phyloP scores from a whole-genome alignment of 2,888 invertebrate species.

The Drosophila paranaensis region DNA sequence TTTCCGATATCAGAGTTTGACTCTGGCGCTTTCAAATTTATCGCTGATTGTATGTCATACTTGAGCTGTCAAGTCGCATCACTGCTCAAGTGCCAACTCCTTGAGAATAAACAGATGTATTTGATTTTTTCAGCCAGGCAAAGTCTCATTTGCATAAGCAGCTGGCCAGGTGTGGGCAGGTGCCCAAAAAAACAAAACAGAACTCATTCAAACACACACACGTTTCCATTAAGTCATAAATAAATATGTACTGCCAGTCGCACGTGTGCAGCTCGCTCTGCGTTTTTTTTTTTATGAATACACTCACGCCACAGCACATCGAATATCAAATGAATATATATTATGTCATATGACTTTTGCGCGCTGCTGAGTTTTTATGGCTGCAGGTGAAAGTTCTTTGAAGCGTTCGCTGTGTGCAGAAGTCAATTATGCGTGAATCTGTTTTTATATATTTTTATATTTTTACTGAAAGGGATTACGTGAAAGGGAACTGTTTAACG shows the following conservation, averaged over 20 bases:
- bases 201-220: neutral
- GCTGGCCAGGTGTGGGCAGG: slow-evolving; percentile 11
- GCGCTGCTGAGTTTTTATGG: slow-evolving; percentile 44
- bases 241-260: slow-evolving; percentile 17
- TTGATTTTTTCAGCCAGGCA: slow-evolving; percentile 18
- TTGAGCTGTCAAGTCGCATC: slow-evolving; percentile 5
- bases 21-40: slow-evolving; percentile 2
- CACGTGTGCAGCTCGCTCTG: slow-evolving; percentile 10
- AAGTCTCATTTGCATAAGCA: slow-evolving; percentile 50
- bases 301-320: slow-evolving; percentile 51
- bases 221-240: slow-evolving; percentile 33
- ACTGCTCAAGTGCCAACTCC: slow-evolving; percentile 13
- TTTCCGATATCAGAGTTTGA: neutral
- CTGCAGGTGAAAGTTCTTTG: slow-evolving; percentile 4
- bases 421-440: neutral
- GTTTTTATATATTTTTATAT: too few species aligned
- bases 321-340: slow-evolving; percentile 55
- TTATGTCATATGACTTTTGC: slow-evolving; percentile 35
- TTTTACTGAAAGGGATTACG: neutral
- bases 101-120: slow-evolving; percentile 20
- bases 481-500: neutral
- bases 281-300: neutral
- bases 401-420: neutral
- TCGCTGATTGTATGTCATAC: slow-evolving; percentile 1
- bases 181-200: neutral